Percentiles rank a stretch among this genome's conserved stretches.
phyloP scores from a whole-genome alignment of 2,888 invertebrate genomes.

The Endotricha flammealis region DNA sequence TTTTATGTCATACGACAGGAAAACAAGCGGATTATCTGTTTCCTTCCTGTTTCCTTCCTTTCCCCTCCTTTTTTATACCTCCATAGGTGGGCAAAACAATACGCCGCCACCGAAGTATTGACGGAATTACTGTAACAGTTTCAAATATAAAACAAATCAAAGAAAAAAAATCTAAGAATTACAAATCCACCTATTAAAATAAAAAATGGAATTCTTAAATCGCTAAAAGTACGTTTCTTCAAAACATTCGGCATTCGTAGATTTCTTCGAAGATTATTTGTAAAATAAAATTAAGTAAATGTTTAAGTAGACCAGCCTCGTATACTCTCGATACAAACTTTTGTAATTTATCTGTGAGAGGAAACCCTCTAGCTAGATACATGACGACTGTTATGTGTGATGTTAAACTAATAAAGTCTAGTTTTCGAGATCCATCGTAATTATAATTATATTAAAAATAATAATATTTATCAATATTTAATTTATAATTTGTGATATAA shows the following conservation, averaged over 20 bases:
- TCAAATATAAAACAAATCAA: conserved; percentile 11
- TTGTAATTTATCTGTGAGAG: conserved; percentile 34
- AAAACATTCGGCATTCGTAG: background rate
- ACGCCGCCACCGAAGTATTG: too few species aligned
- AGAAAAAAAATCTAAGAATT: too few species aligned
- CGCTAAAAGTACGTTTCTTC: conserved; percentile 9
- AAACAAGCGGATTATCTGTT: background rate
- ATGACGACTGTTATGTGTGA: conserved; percentile 29
- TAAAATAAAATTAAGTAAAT: background rate
- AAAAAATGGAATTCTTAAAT: conserved; percentile 17
- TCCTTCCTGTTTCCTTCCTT: too few species aligned
- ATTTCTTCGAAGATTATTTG: background rate
- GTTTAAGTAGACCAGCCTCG: conserved; percentile 39
- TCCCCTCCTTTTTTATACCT: too few species aligned
- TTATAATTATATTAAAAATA: too few species aligned
- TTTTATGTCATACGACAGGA: too few species aligned
- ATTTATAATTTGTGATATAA: conserved; percentile 33
- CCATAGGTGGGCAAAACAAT: too few species aligned
- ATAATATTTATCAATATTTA: conserved; percentile 35
- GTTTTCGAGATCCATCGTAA: conserved; percentile 28
- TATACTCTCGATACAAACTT: conserved; percentile 31
- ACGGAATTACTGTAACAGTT: conserved; percentile 3
- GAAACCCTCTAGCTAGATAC: conserved; percentile 41
- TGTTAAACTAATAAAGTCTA: conserved; percentile 35
- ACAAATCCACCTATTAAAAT: conserved; percentile 13